Base-by-base conservation (phyloP, 2,113 vertebrate species). In the Semicossyphus pulcher region DNA sequence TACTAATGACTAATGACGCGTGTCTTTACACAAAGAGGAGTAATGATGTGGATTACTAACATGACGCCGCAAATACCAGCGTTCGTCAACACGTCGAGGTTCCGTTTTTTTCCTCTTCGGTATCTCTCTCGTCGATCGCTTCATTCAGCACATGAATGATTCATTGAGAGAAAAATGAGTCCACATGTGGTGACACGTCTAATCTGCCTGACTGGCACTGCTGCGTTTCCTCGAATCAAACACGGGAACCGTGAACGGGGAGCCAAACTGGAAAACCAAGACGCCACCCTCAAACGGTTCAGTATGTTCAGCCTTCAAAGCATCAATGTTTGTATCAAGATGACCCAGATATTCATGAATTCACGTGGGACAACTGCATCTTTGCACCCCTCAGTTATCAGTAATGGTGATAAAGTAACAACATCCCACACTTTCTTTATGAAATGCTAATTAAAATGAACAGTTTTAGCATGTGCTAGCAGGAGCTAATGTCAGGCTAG, bases 151-250 rank as follows among this genome's bases (percentile, higher is more conserved):
- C 39, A 70, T 84, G 75, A 88, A 84, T 88, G 80, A 92, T 75
- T 89, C 81, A 87, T 76, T 83, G 68, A 84, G 53, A 84, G 77
- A 72, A 86, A 89, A 82, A 71, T 53, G 39, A 76, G 49, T 48
- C 32, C 61, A 71, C 81, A 68, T 86, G 85, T 77, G 60, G 74
- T 58, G 62, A 84, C 86, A 88, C 14, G 82, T 81, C 77, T 77
- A 68, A 82, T 86, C 67, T 70, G 80, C 66, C 81, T 56, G 37
- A 76, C 63, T 72, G 76, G 47, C 59, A 72, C 5, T 3, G 60
- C 54, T 23, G 58, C 56, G 26, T 56, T 61, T 76, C 62, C 79
- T 74, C 42, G 52, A 85, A 87, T 88, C 66, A 73, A 75, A 67
- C 4, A 48, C 60, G 72, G 28, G 28, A 42, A 23, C 25, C n/a